Conservation (phyloP, 1,140 invertebrate species). For the Cotesia vestalis region DNA sequence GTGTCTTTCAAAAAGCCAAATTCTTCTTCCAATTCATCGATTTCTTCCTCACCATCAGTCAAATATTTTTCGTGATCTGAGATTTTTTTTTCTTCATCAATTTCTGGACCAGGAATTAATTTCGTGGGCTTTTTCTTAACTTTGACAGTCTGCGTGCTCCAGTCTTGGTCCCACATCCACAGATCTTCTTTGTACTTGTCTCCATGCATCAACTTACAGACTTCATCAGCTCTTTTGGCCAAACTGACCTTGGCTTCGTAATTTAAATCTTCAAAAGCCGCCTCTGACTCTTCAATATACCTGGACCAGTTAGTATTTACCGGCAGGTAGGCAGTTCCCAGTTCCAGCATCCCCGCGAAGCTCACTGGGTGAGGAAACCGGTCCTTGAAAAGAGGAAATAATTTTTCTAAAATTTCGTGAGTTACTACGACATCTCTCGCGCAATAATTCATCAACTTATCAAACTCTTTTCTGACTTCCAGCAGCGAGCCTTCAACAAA, state of each 20-base stretch:
- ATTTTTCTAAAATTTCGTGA: slow-evolving; percentile 75
- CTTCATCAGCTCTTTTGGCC: slow-evolving; percentile 84
- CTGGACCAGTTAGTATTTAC: slow-evolving; percentile 91
- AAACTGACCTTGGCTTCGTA: slow-evolving; percentile 83
- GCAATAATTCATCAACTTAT: slow-evolving; percentile 91
- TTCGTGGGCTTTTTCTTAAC: slow-evolving; percentile 66
- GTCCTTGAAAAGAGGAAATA: slow-evolving; percentile 86
- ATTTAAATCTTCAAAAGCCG: slow-evolving; percentile 85
- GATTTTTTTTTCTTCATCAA: slow-evolving; percentile 48
- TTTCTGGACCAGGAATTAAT: slow-evolving; percentile 39
- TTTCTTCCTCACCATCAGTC: slow-evolving; percentile 52
- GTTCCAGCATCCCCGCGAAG: slow-evolving; percentile 94
- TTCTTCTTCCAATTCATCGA: slow-evolving; percentile 68
- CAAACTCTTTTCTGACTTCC: slow-evolving; percentile 82
- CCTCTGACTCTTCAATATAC: slow-evolving; percentile 85
- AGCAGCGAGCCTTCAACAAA: slow-evolving; percentile 86
- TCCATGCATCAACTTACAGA: slow-evolving; percentile 79
- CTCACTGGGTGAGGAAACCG: slow-evolving; percentile 97
- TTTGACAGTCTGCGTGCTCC: slow-evolving; percentile 81
- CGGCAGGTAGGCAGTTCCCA: slow-evolving; percentile 89
- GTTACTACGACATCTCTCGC: slow-evolving; percentile 90
- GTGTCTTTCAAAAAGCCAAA: slow-evolving; percentile 75
- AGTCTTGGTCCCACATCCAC: slow-evolving; percentile 98
- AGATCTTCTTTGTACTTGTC: slow-evolving; percentile 85
- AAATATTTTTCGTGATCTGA: slow-evolving; percentile 51